Percentiles rank a stretch among this genome's conserved stretches.
Conservation (phyloP, 2,797 vertebrate species). For the Neosilurus hyrtlii region DNA sequence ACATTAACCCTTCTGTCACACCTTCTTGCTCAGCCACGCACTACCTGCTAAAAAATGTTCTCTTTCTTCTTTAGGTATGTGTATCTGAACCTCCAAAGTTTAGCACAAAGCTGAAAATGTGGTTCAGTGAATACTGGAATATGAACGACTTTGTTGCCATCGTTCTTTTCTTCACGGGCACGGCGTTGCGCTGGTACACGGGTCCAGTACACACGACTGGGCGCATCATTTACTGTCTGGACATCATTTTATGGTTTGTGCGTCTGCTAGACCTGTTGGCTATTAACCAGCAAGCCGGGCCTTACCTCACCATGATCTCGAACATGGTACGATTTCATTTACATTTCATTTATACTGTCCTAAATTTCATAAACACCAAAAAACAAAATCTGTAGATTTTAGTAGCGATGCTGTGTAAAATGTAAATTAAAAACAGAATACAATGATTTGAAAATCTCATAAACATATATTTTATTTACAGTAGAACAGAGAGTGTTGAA, state of each 20-base stretch:
- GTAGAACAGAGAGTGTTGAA: too few species aligned
- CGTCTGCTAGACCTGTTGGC: conserved; percentile 91
- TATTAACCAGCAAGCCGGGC: conserved; percentile 92
- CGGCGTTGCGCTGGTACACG: conserved; percentile 78
- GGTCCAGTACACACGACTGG: conserved; percentile 75
- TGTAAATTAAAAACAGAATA: too few species aligned
- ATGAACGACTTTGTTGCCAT: conserved; percentile 86
- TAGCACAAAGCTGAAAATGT: conserved; percentile 89
- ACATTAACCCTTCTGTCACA: neutral
- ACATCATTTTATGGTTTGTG: conserved; percentile 97
- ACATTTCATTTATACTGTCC: neutral
- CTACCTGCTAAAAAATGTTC: neutral
- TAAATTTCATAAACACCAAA: neutral
- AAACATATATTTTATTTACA: too few species aligned
- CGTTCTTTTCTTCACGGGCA: conserved; percentile 83
- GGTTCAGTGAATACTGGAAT: conserved; percentile 98
- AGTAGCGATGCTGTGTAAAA: neutral
- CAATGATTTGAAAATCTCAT: too few species aligned
- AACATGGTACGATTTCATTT: conserved; percentile 82
- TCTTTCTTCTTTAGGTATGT: conserved; percentile 71
- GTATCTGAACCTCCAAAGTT: conserved; percentile 90
- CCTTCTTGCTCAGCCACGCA: neutral
- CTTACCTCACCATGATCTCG: conserved; percentile 96
- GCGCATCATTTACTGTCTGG: conserved; percentile 87
- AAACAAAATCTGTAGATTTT: neutral